Base-by-base conservation (phyloP, 2,888 invertebrate genomes). In the Conops quadrifasciatus region DNA sequence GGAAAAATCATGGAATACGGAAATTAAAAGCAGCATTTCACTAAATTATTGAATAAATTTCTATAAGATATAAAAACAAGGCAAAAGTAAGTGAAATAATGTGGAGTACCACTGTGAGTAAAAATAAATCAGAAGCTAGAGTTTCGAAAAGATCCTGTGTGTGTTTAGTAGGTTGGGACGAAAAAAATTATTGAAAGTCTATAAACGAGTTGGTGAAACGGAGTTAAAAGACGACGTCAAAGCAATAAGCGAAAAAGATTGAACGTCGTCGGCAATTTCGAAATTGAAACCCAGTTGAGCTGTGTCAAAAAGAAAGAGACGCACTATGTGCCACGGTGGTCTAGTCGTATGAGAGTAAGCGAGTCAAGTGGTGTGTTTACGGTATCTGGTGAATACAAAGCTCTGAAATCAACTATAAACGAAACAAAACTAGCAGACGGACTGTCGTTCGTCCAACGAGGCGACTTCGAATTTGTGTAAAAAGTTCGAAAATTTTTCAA, bases 1-100 rank as follows among this genome's bases (percentile, higher is more conserved):
- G 67, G 71, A 72, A 73, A 71, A 72, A 72, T 74, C 70, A 73
- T 76, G 67, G 73, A 71, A 74, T 69, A 74, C 72, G 73, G 75
- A 76, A 74, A 73, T 67, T 73, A 73, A 76, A 72, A 49, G 62
- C 71, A 74, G 16, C 66, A 72, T 72, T 75, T 36, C 66, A 74
- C 73, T 68, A 74, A 74, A 74, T 74, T 74, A 36, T 70, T 65
- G 73, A 76, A 74, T 74, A 71, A 76, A 73, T 56, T 28, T 69
- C 58, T 69, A 66, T 66, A 49, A 70, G 71, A 70, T 65, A 59
- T 26, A 53, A 51, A 63, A 71, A 72, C 45, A 67, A 51, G 51
- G 43, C 30, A 72, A 73, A 76, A 67, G 75, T 75, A 75, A 77
- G 77, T 76, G 76, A 26, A 49, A 69, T 30, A 43, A 60, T 19